Evolutionary conservation across 2,797 vertebrate species (phyloP).

Genomic region (Sebastes matsubarae): DNA sequence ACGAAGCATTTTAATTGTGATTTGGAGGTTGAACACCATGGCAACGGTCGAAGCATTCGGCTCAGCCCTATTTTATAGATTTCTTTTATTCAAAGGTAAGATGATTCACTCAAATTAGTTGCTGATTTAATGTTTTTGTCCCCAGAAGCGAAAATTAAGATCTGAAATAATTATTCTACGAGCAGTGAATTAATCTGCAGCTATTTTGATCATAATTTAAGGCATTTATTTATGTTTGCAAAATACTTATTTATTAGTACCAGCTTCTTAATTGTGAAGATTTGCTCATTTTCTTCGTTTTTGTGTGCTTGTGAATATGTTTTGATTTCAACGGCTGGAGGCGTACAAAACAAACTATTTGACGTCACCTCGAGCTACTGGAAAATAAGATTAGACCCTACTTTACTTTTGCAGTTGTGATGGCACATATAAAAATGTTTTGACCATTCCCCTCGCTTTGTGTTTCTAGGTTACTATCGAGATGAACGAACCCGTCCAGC

Average conservation of each 20-base stretch:
- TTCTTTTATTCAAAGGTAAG: neutral
- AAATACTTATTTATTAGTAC: too few species aligned
- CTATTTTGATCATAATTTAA: neutral
- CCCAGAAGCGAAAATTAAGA: neutral
- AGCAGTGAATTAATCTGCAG: neutral
- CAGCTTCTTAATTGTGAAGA: neutral
- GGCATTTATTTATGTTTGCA: too few species aligned
- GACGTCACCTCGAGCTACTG: neutral
- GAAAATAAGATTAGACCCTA: neutral
- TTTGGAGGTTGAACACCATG: too few species aligned
- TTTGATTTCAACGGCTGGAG: neutral
- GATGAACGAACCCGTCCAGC: slow-evolving; percentile 97
- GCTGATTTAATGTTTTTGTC: neutral
- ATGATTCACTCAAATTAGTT: neutral
- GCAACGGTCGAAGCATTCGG: too few species aligned
- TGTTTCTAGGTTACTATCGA: slow-evolving; percentile 91
- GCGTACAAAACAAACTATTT: neutral
- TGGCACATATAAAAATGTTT: neutral
- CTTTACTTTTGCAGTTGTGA: neutral
- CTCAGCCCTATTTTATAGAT: too few species aligned
- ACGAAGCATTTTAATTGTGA: too few species aligned
- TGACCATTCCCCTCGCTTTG: neutral
- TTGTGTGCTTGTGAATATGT: neutral
- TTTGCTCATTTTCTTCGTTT: neutral
- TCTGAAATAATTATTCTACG: neutral